phyloP scores from a whole-genome alignment of 2,113 vertebrate genomes.

The Labeo catla region DNA sequence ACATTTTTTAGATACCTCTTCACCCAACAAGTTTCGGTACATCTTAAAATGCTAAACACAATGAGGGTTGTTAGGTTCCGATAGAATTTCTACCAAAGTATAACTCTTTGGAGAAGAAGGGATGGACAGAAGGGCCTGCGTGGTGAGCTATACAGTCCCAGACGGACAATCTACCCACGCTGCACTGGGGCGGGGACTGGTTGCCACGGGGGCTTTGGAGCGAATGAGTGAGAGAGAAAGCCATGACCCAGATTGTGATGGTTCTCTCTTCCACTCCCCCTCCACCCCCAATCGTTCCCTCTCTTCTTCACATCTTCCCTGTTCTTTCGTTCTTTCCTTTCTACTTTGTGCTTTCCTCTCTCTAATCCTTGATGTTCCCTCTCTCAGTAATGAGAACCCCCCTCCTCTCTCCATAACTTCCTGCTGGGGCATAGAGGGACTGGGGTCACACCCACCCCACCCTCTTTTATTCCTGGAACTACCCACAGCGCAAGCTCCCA shows the following conservation, averaged over 20 bases:
- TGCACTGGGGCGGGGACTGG: constrained; percentile 46
- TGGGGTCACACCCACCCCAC: constrained; percentile 77
- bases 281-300: constrained; percentile 20
- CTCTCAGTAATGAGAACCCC: constrained; percentile 45
- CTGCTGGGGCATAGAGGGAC: constrained; percentile 68
- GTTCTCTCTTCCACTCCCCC: constrained; percentile 17
- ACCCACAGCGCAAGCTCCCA: constrained; percentile 52
- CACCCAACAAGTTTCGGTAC: background rate
- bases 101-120: constrained; percentile 19
- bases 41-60: background rate
- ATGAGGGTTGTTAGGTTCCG: background rate
- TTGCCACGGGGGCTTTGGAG: constrained; percentile 50
- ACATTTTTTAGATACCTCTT: background rate
- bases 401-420: constrained; percentile 67
- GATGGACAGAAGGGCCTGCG: constrained; percentile 27
- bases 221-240: constrained; percentile 62
- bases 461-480: constrained; percentile 73
- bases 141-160: constrained; percentile 49
- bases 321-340: constrained; percentile 27
- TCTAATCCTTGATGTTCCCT: constrained; percentile 60
- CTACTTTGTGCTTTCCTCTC: constrained; percentile 23
- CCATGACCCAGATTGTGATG: constrained; percentile 76
- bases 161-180: constrained; percentile 52
- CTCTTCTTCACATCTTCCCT: background rate
- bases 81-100: background rate